A percentile compares a stretch with the other conserved stretches of the same genome.
These are phyloP conservation scores for Coilia nasus DNA, from an alignment of 2,797 vertebrate genomes.

Conservation along the genomic window DNA sequence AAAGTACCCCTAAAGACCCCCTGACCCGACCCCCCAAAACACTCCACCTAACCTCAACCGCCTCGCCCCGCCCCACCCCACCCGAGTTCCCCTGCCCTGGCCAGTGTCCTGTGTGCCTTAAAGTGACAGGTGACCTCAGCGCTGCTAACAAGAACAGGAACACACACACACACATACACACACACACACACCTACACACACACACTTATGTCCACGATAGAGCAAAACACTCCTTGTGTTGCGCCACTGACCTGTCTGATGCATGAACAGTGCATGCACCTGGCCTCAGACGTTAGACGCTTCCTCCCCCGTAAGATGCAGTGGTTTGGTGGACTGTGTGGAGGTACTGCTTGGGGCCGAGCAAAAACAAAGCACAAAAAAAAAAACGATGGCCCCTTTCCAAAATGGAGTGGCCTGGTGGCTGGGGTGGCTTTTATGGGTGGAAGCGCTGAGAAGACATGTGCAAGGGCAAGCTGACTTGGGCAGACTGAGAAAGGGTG, in stretches of 20 bases:
- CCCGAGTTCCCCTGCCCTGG: constrained; percentile 19
- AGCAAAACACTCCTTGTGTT: not conserved
- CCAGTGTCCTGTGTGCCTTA: constrained; percentile 57
- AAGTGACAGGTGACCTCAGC: constrained; percentile 53
- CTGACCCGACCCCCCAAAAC: not conserved
- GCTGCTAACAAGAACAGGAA: constrained; percentile 36
- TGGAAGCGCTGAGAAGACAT: not conserved
- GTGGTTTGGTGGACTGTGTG: not conserved
- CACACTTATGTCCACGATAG: not conserved
- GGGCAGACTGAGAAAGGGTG: no score
- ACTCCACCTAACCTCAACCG: not conserved
- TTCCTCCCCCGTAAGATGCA: not conserved
- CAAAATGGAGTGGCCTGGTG: not conserved
- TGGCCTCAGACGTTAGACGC: not conserved
- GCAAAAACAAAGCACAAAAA: constrained; percentile 13
- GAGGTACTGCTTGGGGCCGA: no score
- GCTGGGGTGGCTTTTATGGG: not conserved
- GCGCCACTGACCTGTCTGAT: not conserved
- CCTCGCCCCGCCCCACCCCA: not conserved
- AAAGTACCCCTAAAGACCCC: not conserved
- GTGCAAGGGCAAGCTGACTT: not conserved
- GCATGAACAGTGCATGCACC: constrained; percentile 10
- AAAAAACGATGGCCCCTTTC: not conserved
- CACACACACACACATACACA: constrained; percentile 38
- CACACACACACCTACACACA: not conserved